Conservation (phyloP, 2,888 invertebrate species). For the Pollenia angustigena region DNA sequence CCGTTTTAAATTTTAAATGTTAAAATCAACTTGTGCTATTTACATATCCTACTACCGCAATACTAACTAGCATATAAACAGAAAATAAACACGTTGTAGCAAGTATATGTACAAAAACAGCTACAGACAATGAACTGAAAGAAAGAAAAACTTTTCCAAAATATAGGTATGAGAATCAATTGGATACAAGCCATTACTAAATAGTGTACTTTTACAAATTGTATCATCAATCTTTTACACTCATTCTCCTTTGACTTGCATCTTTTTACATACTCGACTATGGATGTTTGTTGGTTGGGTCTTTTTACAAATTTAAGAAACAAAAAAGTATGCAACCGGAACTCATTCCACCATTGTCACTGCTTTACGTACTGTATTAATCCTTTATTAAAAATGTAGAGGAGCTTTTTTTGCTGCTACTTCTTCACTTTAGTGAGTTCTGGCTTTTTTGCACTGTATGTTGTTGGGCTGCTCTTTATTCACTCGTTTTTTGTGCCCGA, state of each 20-base stretch:
- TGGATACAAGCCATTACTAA: no score
- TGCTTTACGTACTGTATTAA: slow-evolving; percentile 27
- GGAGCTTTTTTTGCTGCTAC: neutral
- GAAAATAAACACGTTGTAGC: no score
- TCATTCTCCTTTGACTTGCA: no score
- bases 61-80: neutral
- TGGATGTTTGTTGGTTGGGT: no score
- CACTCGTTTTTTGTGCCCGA: neutral
- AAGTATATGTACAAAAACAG: neutral
- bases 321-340: no score
- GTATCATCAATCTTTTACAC: no score
- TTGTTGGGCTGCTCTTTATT: neutral
- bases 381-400: neutral
- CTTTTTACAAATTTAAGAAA: no score
- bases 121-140: slow-evolving; percentile 15
- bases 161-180: slow-evolving; percentile 25
- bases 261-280: no score
- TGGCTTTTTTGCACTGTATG: neutral
- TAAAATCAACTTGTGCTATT: no score
- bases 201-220: no score
- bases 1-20: neutral
- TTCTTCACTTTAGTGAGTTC: slow-evolving; percentile 8
- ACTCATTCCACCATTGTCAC: neutral
- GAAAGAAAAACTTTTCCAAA: slow-evolving; percentile 9
- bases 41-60: slow-evolving; percentile 21